phyloP scores from a whole-genome alignment of 2,888 invertebrate species.

The Rhimphoctona megacephalus region DNA sequence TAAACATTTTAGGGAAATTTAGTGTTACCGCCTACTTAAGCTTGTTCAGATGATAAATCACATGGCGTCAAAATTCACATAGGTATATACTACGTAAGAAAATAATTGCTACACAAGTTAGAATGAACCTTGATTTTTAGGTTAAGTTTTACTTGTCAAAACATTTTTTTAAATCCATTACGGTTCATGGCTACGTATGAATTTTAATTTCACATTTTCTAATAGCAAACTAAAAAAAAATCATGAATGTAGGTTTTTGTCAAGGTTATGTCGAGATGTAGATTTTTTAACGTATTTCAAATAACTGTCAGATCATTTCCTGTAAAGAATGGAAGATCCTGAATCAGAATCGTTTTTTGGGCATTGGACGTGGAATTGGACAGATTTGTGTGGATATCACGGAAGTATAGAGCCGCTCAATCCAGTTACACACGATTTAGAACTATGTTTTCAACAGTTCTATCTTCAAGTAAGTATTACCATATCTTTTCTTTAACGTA shows the following conservation, averaged over 20 bases:
- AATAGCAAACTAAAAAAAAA: not conserved
- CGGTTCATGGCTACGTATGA: not conserved
- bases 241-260: not conserved
- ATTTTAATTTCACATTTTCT: not conserved
- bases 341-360: conserved; percentile 26
- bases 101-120: not conserved
- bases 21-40: not conserved
- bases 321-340: conserved; percentile 57
- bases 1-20: not conserved
- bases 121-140: conserved; percentile 6
- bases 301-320: not conserved
- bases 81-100: conserved; percentile 30
- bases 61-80: conserved; percentile 38
- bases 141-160: conserved; percentile 33
- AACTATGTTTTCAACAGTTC: conserved; percentile 94
- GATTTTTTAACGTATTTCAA: not conserved
- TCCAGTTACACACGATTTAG: conserved; percentile 90
- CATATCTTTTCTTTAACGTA: not conserved
- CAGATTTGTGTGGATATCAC: conserved; percentile 90
- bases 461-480: conserved; percentile 86
- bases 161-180: not conserved
- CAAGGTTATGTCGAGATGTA: not conserved
- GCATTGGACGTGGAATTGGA: conserved; percentile 89
- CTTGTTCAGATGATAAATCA: not conserved
- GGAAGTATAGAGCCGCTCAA: conserved; percentile 90